Base-by-base conservation (phyloP, 2,113 vertebrate genomes). In the Terrapene triunguis region DNA sequence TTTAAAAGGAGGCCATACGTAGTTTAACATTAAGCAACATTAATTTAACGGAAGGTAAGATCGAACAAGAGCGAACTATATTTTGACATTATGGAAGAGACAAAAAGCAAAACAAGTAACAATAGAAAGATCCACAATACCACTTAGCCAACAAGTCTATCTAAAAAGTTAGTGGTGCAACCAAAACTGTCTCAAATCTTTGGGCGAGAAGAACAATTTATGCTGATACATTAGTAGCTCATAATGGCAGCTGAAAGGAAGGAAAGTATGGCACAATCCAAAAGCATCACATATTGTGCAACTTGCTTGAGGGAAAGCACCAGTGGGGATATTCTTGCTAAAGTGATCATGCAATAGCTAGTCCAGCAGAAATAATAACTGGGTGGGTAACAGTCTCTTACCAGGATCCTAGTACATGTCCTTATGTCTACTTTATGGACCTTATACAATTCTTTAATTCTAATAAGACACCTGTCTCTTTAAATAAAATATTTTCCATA, bases 1-100 rank as follows among this genome's bases (percentile, higher is more conserved):
- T 91, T 94, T 22, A 82, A 69, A 96, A 74, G 80, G 32, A 96
- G 72, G n/a, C 14, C 17, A 92, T 90, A 6, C 69, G 85, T 51
- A 97, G 92, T 91, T 82, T 91, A 93, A 57, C 35, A 82, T 54
- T 84, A 92, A 85, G 80, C 85, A 94, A 81, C 51, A 65, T 42
- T 59, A 65, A 92, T 92, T 96, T 95, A 95, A 89, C 78, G 95
- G 79, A 91, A 84, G 83, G 44, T 72, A 89, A 10, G 93, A 92
- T 65, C 72, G 92, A 94, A 69, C 82, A 79, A 89, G 48, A 93
- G 69, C 13, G 35, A 80, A 55, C 78, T 22, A 55, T 94, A 84
- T 35, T 78, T 57, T 55, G 82, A 89, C 19, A 85, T 54, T 94
- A 81, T 89, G 72, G 44, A 93, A 94, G 91, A 90, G 4, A 44